Evolutionary conservation across 2,113 vertebrate species (phyloP), one percentile per base, ranked within the genome.

Genomic region (Dolichotis patagonum): DNA sequence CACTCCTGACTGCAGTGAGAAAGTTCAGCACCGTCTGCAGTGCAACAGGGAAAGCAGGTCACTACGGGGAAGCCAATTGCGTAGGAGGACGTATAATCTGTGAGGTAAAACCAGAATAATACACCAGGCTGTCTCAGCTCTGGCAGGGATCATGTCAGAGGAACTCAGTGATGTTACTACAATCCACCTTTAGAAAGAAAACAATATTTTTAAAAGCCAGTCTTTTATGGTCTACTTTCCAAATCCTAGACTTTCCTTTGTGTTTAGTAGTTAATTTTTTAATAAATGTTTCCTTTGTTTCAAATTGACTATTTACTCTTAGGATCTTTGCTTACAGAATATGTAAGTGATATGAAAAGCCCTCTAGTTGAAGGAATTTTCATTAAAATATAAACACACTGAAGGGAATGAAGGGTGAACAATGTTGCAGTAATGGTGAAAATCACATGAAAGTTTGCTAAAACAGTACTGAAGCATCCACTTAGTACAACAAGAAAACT

Each of bases 61-160:
- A 63, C 85, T 97, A 88, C 49, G 81, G 80, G 49, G 96, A 96
- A 90, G 46, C 24, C 90, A 97, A 97, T 94, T 92, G 91, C 20
- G 87, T n/a, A 46, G 87, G 82, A 86, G 90, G 96, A 89, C 78
- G 85, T 63, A 73, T 38, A 92, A 96, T 95, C 85, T 97, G 81
- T 32, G 46, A 82, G 7, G 26, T 71, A 95, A 96, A 85, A 43
- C 63, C 65, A 46, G 46, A 90, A 91, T 69, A 94, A 58, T 82
- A 95, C 92, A 46, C 54, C 75, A 75, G 41, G 75, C 3, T 90
- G 17, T 73, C 77, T 92, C 85, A 97, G 30, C 20, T 91, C 94
- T 96, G 88, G 28, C 89, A 84, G 77, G 17, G 77, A 88, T n/a
- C 56, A 81, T 95, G 54, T 92, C 92, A 93, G 91, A 71, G 78